A percentile compares a stretch with the other conserved stretches of the same genome.
phyloP scores from a whole-genome alignment of 1,140 invertebrate species.

The Zaprionus ornatus region DNA sequence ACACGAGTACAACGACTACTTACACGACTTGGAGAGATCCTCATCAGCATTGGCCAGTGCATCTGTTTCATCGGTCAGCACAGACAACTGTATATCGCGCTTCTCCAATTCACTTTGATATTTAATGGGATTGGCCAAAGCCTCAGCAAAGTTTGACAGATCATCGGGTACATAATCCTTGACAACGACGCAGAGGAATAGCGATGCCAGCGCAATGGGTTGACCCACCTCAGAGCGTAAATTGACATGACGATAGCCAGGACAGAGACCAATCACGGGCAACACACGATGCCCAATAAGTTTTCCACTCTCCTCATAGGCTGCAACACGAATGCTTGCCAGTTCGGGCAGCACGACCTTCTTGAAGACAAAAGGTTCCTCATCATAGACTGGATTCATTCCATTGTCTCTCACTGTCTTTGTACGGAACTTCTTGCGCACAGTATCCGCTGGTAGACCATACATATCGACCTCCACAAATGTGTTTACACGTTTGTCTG shows the following conservation, averaged over 20 bases:
- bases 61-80: slow-evolving; percentile 93
- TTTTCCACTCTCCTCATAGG: slow-evolving; percentile 97
- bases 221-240: slow-evolving; percentile 97
- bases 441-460: slow-evolving; percentile 98
- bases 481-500: slow-evolving; percentile 97
- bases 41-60: slow-evolving; percentile 83
- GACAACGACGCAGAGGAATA: slow-evolving; percentile 96
- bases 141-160: slow-evolving; percentile 96
- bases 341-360: slow-evolving; percentile 99
- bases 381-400: slow-evolving; percentile 98
- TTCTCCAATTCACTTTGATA: slow-evolving; percentile 98
- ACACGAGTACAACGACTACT: slow-evolving; percentile 39
- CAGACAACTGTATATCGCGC: slow-evolving; percentile 94
- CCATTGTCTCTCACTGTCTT: slow-evolving; percentile 97
- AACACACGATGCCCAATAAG: slow-evolving; percentile 98
- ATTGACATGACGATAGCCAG: slow-evolving; percentile 95
- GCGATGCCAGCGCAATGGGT: slow-evolving; percentile 93
- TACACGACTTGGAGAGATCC: slow-evolving; percentile 81
- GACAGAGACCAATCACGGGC: slow-evolving; percentile 97
- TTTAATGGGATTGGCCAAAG: slow-evolving; percentile 98
- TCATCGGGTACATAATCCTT: slow-evolving; percentile 99
- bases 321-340: slow-evolving; percentile 96
- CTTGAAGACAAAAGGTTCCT: slow-evolving; percentile 99
- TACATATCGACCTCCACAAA: slow-evolving; percentile 99
- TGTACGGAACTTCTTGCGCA: slow-evolving; percentile 97